Evolutionary conservation across 2,113 vertebrate species (phyloP).

Genomic region (Clarias gariepinus): DNA sequence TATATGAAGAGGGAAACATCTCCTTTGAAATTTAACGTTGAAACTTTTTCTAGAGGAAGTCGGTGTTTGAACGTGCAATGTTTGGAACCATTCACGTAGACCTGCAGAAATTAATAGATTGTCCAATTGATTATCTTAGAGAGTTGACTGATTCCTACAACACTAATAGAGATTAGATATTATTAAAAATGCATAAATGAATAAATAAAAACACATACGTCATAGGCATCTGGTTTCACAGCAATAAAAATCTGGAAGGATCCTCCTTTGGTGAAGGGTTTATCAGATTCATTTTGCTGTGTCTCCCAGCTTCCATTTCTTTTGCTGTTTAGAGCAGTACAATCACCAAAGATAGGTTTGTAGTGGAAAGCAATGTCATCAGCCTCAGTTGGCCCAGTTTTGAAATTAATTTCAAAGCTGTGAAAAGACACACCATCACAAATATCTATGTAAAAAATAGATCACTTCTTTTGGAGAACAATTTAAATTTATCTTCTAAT

Average conservation of each 20-base stretch:
- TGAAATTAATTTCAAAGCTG: conserved; percentile 29
- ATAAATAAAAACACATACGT: not conserved
- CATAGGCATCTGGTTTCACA: conserved; percentile 17
- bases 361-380: conserved; percentile 36
- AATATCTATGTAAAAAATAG: not conserved
- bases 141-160: too few species aligned
- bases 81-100: conserved; percentile 14
- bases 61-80: conserved; percentile 18
- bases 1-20: not conserved
- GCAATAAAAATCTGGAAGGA: conserved; percentile 2
- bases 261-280: conserved; percentile 25
- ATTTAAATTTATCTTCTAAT: not conserved
- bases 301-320: not conserved
- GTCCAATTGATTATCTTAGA: too few species aligned
- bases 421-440: not conserved
- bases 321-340: not conserved
- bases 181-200: too few species aligned
- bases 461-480: too few species aligned
- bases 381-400: not conserved
- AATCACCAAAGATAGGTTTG: not conserved
- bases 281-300: not conserved
- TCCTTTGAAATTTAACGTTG: not conserved
- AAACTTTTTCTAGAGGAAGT: conserved; percentile 30
- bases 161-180: too few species aligned
- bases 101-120: not conserved